Conservation (phyloP, 2,888 invertebrate species). For the Zootermopsis nevadensis region DNA sequence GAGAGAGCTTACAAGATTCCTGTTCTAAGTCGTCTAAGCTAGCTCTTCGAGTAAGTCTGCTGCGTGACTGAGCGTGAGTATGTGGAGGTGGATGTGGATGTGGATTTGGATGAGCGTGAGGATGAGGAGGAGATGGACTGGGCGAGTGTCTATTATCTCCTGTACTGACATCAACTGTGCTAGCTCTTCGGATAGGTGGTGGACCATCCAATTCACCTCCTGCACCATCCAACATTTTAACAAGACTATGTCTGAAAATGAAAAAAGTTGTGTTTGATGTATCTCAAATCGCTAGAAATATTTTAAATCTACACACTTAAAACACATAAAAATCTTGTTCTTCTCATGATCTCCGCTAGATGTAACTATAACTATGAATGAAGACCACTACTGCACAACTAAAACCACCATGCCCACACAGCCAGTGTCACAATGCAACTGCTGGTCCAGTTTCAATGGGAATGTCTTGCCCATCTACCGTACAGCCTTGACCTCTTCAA, state of each 20-base stretch:
- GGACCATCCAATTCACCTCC: conserved; percentile 75
- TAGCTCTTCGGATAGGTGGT: conserved; percentile 70
- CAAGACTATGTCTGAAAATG: conserved; percentile 75
- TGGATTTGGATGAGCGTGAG: conserved; percentile 59
- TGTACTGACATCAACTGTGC: conserved; percentile 54
- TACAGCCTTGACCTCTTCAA: too few species aligned
- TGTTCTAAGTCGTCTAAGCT: conserved; percentile 86
- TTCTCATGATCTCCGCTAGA: too few species aligned
- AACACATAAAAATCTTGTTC: too few species aligned
- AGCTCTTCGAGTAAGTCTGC: conserved; percentile 72
- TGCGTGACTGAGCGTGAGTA: conserved; percentile 48
- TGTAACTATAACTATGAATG: too few species aligned
- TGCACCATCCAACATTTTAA: conserved; percentile 79
- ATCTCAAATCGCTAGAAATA: too few species aligned
- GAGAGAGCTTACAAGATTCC: conserved; percentile 83
- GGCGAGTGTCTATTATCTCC: conserved; percentile 46
- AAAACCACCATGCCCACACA: too few species aligned
- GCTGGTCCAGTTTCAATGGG: too few species aligned
- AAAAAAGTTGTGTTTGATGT: background rate
- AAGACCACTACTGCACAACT: too few species aligned
- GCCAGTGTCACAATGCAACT: too few species aligned
- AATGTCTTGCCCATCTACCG: too few species aligned
- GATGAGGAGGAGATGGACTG: conserved; percentile 47
- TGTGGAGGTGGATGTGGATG: conserved; percentile 44
- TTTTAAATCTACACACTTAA: too few species aligned